Evolutionary conservation across 2,888 invertebrate genomes (phyloP).

Genomic region (Camponotus fellah): DNA sequence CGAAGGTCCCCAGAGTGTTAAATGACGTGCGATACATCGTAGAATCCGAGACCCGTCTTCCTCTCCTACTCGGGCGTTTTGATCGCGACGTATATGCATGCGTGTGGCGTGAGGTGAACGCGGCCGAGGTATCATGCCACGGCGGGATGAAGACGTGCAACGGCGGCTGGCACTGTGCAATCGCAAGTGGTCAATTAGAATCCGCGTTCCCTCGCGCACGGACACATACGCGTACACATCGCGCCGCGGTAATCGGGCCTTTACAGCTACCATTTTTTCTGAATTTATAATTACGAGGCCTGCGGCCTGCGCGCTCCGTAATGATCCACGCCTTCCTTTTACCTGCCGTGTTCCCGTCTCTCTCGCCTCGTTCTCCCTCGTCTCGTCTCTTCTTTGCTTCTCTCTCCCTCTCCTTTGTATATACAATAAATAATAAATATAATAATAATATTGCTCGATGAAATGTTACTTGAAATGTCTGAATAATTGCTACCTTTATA

Average conservation of each 20-base stretch:
- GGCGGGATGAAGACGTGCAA: constrained; percentile 70
- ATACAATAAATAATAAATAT: constrained; percentile 36
- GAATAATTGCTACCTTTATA: constrained; percentile 39
- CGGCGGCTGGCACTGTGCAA: constrained; percentile 69
- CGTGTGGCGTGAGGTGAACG: constrained; percentile 28
- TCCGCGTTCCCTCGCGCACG: constrained; percentile 62
- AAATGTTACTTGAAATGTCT: constrained; percentile 29
- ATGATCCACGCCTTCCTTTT: constrained; percentile 71
- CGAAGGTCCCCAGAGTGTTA: constrained; percentile 66
- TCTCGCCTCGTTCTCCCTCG: neutral
- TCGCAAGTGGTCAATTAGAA: constrained; percentile 76
- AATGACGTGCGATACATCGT: constrained; percentile 70
- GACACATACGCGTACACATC: neutral
- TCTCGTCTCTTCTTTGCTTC: constrained; percentile 10
- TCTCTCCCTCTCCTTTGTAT: neutral
- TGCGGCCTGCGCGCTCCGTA: constrained; percentile 65
- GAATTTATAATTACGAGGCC: constrained; percentile 75
- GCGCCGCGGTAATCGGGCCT: constrained; percentile 69
- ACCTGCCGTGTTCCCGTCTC: constrained; percentile 18
- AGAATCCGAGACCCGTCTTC: constrained; percentile 54
- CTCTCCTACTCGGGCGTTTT: constrained; percentile 55
- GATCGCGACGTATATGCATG: constrained; percentile 50
- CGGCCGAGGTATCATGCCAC: constrained; percentile 16
- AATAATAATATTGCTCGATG: constrained; percentile 17
- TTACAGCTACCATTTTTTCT: constrained; percentile 72